Base-by-base conservation (phyloP, 1,140 invertebrate species). In the Drepana arcuata region DNA sequence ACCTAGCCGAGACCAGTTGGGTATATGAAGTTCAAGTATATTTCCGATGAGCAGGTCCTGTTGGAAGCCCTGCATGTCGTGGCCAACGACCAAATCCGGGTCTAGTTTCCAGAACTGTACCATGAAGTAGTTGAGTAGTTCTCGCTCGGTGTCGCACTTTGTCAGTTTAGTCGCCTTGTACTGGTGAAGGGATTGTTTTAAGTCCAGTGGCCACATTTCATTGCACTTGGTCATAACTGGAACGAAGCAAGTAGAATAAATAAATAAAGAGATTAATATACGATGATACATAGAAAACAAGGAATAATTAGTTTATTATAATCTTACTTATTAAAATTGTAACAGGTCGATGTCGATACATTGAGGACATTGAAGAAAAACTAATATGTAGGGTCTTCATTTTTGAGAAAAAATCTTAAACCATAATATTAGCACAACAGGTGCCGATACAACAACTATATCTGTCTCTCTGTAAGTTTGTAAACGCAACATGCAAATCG, bases 61-160 rank as follows among this genome's bases (percentile, higher is more conserved):
- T 65, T 97, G 94, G 77, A 93, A 96, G 5, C 91, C 92, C 67
- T 90, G 88, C 13, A 95, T 84, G 79, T 98, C 96, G 70, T 98
- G 95, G 1, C 96, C 96, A 3, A 99, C 89, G 29, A 99, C 88
- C 7, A 99, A 74, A 85, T 99, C 98, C 0, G 97, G 94, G 85
- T 99, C 97, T 18, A 94, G 84, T 65, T 92, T 92, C 60, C 91
- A 88, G 41, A 99, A 90, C 66, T 94, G 92, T 0, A 90, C 89
- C 32, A 97, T 80, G 41, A 97, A 90, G 70, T 90, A 93, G 41
- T 91, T 94, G 0, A 99, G 71, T 1, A 99, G 82, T 24, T 91
- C 91, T 45, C 93, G 74, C 84, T 99, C 98, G 5, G 90, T 91
- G 33, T 96, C 92, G 53, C 92, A 91, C 77, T 89, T 91, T 38